These are phyloP conservation scores for Clivina fossor DNA, from an alignment of 2,888 invertebrate genomes.

Conservation along the genomic window DNA sequence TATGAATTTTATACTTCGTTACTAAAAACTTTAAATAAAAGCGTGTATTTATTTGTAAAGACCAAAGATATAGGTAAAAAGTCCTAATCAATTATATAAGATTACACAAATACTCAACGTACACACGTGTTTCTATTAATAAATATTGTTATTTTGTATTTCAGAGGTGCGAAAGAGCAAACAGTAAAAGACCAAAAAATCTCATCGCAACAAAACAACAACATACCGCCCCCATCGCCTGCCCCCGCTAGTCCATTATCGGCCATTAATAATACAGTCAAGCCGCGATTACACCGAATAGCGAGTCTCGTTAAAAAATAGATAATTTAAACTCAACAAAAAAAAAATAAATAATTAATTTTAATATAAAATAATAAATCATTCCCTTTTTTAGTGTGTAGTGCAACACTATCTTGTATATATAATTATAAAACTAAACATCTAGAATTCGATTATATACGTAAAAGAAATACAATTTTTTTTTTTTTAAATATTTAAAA, in stretches of 20 bases:
- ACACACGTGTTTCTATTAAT: neutral
- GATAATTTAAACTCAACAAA: too few relatives aligned
- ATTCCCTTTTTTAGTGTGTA: too few relatives aligned
- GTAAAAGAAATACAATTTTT: too few relatives aligned
- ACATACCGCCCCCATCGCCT: slow-evolving; percentile 47
- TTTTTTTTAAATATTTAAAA: too few relatives aligned
- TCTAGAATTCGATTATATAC: too few relatives aligned
- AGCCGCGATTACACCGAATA: slow-evolving; percentile 55
- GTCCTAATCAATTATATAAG: neutral
- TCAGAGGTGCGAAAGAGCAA: slow-evolving; percentile 58
- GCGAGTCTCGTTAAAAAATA: slow-evolving; percentile 55
- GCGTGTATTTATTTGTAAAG: too few relatives aligned
- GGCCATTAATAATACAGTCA: slow-evolving; percentile 51
- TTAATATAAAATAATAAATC: too few relatives aligned
- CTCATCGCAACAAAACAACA: slow-evolving; percentile 47
- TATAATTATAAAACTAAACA: too few relatives aligned
- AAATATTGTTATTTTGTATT: slow-evolving; percentile 41
- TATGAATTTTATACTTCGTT: too few relatives aligned
- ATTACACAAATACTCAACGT: neutral
- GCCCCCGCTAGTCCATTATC: slow-evolving; percentile 50
- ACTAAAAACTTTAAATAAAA: too few relatives aligned
- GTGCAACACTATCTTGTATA: too few relatives aligned
- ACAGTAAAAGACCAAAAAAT: slow-evolving; percentile 52
- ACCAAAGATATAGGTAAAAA: neutral
- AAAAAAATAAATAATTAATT: too few relatives aligned